Base-by-base conservation (phyloP, 2,888 invertebrate genomes). In the Drosophila paranaensis region DNA sequence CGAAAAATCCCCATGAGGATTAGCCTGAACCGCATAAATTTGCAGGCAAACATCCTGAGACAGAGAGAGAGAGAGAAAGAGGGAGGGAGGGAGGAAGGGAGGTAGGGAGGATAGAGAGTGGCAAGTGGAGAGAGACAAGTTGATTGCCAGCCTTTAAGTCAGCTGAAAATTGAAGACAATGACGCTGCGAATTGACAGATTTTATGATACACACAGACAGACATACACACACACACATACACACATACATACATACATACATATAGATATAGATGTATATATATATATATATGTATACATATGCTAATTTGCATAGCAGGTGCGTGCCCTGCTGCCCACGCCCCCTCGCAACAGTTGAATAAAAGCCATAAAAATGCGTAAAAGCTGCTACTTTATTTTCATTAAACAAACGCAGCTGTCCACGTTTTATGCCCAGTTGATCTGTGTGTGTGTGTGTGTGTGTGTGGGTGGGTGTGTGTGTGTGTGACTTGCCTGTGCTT, bases 371-470 rank as follows among this genome's bases (percentile, higher is more conserved):
- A 87, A 88, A 87, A 84, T 82, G 77, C 85, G 84, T 80, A 84
- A 87, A 86, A 86, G 84, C 88, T 84, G 89, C 82, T 87, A 77
- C 80, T 86, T 86, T 89, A 86, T 82, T 86, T 89, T 83, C 88
- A 89, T 86, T 86, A 82, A 65, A 40, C 57, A 67, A 61, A 51
- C 55, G 55, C 61, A 58, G 48, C 60, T 54, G 68, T 42, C 62
- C 60, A 61, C 50, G 42, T 71, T 77, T 80, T 73, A 61, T 71
- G 65, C 58, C 50, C 63, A 71, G 50, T 68, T 81, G 65, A 75
- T 81, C 82, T 87, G 39, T 56, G 45, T 33, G 11, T 58, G 35
- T 33, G 50, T 43, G 11, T 50, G 25, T 56, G 48, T 33, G 37
- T 51, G 27, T 46, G 14, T 68, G 33, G 27, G 39, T 33, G 16